Evolutionary conservation across 2,888 invertebrate species (phyloP).

Genomic region (Macrophya annulata): DNA sequence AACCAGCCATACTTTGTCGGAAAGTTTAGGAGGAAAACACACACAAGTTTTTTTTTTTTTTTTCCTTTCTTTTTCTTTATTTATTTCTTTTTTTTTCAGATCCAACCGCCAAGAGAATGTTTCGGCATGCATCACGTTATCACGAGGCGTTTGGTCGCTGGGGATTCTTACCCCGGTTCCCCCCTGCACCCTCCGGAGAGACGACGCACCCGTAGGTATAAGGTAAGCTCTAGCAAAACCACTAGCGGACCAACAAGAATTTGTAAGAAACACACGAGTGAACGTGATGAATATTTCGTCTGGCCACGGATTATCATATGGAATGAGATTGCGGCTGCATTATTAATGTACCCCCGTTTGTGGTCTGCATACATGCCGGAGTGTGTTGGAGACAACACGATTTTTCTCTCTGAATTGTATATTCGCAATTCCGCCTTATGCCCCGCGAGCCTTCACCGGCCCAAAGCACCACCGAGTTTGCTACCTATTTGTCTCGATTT

Average conservation of each 20-base stretch:
- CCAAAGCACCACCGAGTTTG: slow-evolving; percentile 42
- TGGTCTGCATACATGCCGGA: slow-evolving; percentile 61
- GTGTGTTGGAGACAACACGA: slow-evolving; percentile 65
- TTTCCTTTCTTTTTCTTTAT: neutral
- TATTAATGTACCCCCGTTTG: slow-evolving; percentile 69
- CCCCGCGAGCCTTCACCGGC: slow-evolving; percentile 48
- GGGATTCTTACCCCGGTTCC: slow-evolving; percentile 60
- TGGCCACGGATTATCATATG: slow-evolving; percentile 74
- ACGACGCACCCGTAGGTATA: slow-evolving; percentile 52
- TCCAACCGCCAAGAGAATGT: slow-evolving; percentile 64
- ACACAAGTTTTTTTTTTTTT: slow-evolving; percentile 61
- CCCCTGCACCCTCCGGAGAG: slow-evolving; percentile 38
- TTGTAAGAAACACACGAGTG: slow-evolving; percentile 63
- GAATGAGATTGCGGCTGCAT: slow-evolving; percentile 76
- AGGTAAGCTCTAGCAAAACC: slow-evolving; percentile 54
- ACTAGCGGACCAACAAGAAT: slow-evolving; percentile 59
- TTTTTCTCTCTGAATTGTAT: slow-evolving; percentile 66
- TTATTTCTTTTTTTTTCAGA: slow-evolving; percentile 26
- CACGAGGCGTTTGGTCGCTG: slow-evolving; percentile 60
- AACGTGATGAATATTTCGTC: slow-evolving; percentile 75
- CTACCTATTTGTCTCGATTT: slow-evolving; percentile 32
- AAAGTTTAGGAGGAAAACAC: slow-evolving; percentile 63
- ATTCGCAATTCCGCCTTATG: slow-evolving; percentile 53
- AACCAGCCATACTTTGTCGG: slow-evolving; percentile 39
- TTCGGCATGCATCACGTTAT: slow-evolving; percentile 72